Evolutionary conservation across 1,140 invertebrate genomes (phyloP), one percentile per base, ranked within the genome.

Genomic region (Vanessa tameamea): DNA sequence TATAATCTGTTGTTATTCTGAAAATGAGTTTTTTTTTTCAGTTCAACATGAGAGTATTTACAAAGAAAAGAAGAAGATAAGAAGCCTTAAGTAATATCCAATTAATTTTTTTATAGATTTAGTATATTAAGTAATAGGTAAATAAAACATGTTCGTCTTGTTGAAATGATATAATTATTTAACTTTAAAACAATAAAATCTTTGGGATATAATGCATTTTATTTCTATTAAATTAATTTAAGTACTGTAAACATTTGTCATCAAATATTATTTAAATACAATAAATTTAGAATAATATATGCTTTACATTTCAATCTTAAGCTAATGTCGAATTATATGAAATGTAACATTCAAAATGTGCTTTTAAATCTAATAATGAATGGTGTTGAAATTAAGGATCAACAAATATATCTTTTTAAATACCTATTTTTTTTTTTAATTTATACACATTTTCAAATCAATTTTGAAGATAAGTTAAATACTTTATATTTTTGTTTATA

Each of bases 31-130:
- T 55, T 48, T 71, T 68, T 78, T 95, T 95, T 78, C 92, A 96
- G 95, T 96, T 77, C 95, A 94, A 93, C 69, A 93, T 75, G 86
- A 93, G 43, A 93, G 93, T 16, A 70, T 96, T 0, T 96, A 96
- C 77, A 94, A 92, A 75, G 96, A 96, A 80, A 90, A 87, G 73
- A 96, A 95, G 87, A 96, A 94, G 88, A 92, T 96, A 57, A 93
- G 94, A 75, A 96, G 95, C 75, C 79, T 92, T 13, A 92, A 90
- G 65, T 79, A 57, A 51, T 9, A 73, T 0, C 69, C 2, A 53
- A 63, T 69, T 13, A 73, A 64, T 23, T 61, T 61, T 37, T 37
- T 61, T 61, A 31, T 13, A 63, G 13, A 69, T 64, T 61, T 47
- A 65, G 48, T 73, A 77, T 51, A 76, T 68, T 77, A 76, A 67